Percentiles rank a stretch among this genome's conserved stretches.
These are phyloP conservation scores for Boloria selene DNA, from an alignment of 2,888 invertebrate genomes.

Conservation along the genomic window DNA sequence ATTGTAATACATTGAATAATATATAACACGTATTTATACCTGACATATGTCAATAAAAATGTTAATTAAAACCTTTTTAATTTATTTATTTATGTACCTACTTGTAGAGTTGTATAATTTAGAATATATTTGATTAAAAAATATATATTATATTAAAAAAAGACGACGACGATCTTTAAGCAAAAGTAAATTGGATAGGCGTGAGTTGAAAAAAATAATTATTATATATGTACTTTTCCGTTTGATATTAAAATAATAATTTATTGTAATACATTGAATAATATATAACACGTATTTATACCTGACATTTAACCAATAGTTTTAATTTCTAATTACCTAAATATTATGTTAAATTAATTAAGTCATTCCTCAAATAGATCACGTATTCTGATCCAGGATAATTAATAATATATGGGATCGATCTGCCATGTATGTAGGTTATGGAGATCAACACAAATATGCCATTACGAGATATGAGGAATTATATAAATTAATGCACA, in stretches of 20 bases:
- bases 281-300: no score
- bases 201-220: no score
- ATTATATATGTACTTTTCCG: no score
- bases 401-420: conserved; percentile 21
- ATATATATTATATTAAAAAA: not conserved
- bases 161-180: no score
- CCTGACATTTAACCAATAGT: not conserved
- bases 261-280: no score
- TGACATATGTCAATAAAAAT: conserved; percentile 6
- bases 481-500: conserved; percentile 1
- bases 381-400: conserved; percentile 19
- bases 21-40: no score
- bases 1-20: no score
- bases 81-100: not conserved
- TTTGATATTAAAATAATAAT: no score
- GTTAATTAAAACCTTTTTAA: conserved; percentile 5
- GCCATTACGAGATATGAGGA: conserved; percentile 18
- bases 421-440: conserved; percentile 7
- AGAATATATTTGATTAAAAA: conserved; percentile 7
- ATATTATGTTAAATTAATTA: conserved; percentile 41
- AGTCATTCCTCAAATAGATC: conserved; percentile 12
- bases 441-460: conserved; percentile 21
- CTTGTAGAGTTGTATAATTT: not conserved
- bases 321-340: conserved; percentile 30
- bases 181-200: no score